Evolutionary conservation across 1,140 invertebrate species (phyloP).

Genomic region (Magallana gigas): DNA sequence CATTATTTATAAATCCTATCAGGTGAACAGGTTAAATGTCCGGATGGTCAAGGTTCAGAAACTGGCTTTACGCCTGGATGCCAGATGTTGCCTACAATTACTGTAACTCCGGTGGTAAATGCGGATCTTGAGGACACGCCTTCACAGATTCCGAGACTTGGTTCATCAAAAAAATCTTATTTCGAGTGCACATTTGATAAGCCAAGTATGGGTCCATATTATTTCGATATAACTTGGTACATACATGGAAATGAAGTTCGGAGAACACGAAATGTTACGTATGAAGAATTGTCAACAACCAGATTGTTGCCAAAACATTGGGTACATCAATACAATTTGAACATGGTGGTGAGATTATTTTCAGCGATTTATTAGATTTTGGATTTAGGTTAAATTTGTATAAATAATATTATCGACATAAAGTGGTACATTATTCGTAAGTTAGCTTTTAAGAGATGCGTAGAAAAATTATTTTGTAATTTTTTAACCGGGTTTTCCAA

Average conservation of each 20-base stretch:
- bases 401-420: not conserved
- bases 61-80: constrained; percentile 38
- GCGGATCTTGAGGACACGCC: not conserved
- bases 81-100: not conserved
- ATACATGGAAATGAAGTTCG: not conserved
- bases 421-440: not conserved
- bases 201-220: not conserved
- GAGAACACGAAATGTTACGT: not conserved
- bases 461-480: too few relatives aligned
- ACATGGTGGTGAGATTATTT: not conserved
- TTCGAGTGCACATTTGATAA: not conserved
- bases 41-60: constrained; percentile 33
- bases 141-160: not conserved
- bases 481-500: too few relatives aligned
- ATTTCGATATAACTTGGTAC: not conserved
- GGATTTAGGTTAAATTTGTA: too few relatives aligned
- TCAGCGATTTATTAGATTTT: too few relatives aligned
- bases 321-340: not conserved
- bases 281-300: not conserved
- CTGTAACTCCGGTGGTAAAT: not conserved
- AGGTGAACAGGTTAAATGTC: constrained; percentile 26
- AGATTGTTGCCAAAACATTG: not conserved
- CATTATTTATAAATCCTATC: too few relatives aligned
- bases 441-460: not conserved
- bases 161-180: not conserved